Conservation (phyloP, 2,888 invertebrate genomes). For the Tinea pellionella region DNA sequence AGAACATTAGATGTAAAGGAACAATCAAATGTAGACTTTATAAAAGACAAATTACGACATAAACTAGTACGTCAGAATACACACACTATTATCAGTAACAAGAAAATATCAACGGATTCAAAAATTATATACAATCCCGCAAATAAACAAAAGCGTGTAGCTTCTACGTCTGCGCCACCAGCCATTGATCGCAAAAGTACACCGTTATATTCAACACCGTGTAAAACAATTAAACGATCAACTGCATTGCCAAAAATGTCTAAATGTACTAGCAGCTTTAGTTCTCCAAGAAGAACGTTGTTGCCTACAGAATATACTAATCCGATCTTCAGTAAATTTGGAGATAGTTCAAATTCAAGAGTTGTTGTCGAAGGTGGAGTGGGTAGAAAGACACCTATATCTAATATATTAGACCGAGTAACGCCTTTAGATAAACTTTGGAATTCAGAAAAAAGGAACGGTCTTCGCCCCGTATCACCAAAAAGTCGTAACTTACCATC, state of each 20-base stretch:
- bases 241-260: slow-evolving; percentile 22
- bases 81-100: slow-evolving; percentile 40
- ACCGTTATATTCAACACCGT: not conserved
- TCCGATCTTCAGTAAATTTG: slow-evolving; percentile 33
- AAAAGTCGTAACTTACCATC: slow-evolving; percentile 32
- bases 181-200: slow-evolving; percentile 41
- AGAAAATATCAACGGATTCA: slow-evolving; percentile 21
- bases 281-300: slow-evolving; percentile 53
- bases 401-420: slow-evolving; percentile 60
- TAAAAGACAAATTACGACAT: slow-evolving; percentile 72
- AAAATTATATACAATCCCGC: not conserved
- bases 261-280: slow-evolving; percentile 58
- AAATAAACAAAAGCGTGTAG: slow-evolving; percentile 27
- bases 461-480: slow-evolving; percentile 39
- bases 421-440: slow-evolving; percentile 69
- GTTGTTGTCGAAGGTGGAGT: slow-evolving; percentile 58
- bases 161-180: slow-evolving; percentile 55
- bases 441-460: slow-evolving; percentile 60
- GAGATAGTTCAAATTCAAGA: slow-evolving; percentile 31
- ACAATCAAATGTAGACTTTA: slow-evolving; percentile 69
- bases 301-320: slow-evolving; percentile 53
- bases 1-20: slow-evolving; percentile 33
- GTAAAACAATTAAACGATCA: not conserved
- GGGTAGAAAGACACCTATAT: slow-evolving; percentile 59
- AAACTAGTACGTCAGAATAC: slow-evolving; percentile 67